A percentile compares a stretch with the other conserved stretches of the same genome.
phyloP scores from a whole-genome alignment of 2,888 invertebrate species.

The Chymomyza caudatula region DNA sequence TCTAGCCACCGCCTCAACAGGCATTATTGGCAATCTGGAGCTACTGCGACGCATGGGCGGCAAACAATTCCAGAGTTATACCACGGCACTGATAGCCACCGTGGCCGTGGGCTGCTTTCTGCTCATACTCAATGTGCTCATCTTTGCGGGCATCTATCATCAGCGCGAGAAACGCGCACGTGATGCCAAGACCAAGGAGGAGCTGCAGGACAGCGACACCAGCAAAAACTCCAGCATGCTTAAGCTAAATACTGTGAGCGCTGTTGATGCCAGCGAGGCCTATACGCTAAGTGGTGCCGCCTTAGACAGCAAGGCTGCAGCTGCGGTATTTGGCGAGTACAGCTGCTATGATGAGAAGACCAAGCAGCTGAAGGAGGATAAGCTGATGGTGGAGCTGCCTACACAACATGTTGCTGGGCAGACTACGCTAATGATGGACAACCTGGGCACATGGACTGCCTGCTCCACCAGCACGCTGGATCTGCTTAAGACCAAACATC shows the following conservation, averaged over 20 bases:
- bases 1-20: constrained; percentile 74
- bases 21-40: constrained; percentile 81
- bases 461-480: constrained; percentile 73
- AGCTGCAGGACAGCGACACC: constrained; percentile 81
- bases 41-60: constrained; percentile 85
- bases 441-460: constrained; percentile 51
- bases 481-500: constrained; percentile 71
- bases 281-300: constrained; percentile 56
- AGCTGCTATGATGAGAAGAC: constrained; percentile 83
- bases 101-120: constrained; percentile 92
- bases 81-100: constrained; percentile 91
- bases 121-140: constrained; percentile 88
- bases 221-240: constrained; percentile 74
- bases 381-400: constrained; percentile 83
- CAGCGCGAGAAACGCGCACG: constrained; percentile 84
- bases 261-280: constrained; percentile 40
- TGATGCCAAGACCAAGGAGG: constrained; percentile 87
- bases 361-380: constrained; percentile 78
- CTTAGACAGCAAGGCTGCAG: constrained; percentile 53
- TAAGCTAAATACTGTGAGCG: constrained; percentile 71
- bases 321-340: constrained; percentile 81
- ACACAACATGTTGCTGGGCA: constrained; percentile 63
- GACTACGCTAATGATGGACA: constrained; percentile 56
- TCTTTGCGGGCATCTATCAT: constrained; percentile 93
- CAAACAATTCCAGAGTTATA: constrained; percentile 92